Evolutionary conservation across 2,113 vertebrate genomes (phyloP).

Genomic region (Lophius piscatorius): DNA sequence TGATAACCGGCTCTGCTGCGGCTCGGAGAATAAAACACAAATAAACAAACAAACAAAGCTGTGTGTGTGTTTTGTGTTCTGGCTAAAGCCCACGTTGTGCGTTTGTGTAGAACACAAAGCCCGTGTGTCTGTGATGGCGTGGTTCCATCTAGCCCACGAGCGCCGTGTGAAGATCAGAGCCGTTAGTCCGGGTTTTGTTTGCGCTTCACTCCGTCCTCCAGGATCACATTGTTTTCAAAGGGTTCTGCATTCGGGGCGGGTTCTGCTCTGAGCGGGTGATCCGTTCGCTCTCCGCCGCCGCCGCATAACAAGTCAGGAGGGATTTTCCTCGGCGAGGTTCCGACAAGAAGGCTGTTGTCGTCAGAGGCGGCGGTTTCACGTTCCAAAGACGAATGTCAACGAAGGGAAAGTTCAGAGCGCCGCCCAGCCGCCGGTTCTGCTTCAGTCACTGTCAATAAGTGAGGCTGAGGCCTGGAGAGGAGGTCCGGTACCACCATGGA

Average conservation of each 20-base stretch:
- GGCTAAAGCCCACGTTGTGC: conserved; percentile 49
- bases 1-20: conserved; percentile 60
- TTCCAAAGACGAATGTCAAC: conserved; percentile 37
- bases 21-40: conserved; percentile 61
- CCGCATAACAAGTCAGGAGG: conserved; percentile 81
- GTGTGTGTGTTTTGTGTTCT: conserved; percentile 41
- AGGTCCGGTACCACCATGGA: too few species aligned
- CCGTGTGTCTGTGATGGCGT: conserved; percentile 29
- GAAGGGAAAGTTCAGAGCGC: background rate
- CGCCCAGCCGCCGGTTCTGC: too few species aligned
- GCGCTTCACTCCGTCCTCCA: conserved; percentile 67
- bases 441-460: too few species aligned
- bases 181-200: conserved; percentile 51
- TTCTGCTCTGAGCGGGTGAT: conserved; percentile 76
- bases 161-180: conserved; percentile 50
- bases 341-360: conserved; percentile 64
- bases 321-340: conserved; percentile 70
- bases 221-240: conserved; percentile 73
- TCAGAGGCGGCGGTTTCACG: conserved; percentile 59
- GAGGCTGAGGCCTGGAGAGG: too few species aligned
- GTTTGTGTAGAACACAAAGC: conserved; percentile 1
- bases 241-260: conserved; percentile 66
- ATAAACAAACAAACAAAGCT: conserved; percentile 73
- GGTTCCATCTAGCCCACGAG: background rate
- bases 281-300: conserved; percentile 71